Base-by-base conservation (phyloP, 2,113 vertebrate species). In the Bos javanicus region DNA sequence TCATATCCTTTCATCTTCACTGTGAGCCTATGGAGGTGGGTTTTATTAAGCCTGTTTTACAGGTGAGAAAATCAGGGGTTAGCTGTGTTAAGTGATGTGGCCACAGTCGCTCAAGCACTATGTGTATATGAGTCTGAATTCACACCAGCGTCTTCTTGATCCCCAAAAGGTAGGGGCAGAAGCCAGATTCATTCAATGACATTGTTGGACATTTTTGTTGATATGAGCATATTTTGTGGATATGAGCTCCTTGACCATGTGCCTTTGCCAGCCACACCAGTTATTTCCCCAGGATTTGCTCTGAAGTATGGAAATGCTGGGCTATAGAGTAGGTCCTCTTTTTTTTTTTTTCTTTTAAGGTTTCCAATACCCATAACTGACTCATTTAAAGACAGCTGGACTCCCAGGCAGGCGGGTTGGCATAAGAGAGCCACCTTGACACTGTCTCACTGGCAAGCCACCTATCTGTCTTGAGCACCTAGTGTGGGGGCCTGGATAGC, bases 261-360 rank as follows among this genome's bases (percentile, higher is more conserved):
- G 25, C 50, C 52, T 94, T 67, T 87, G 50, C 59, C 59, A 11
- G n/a, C 17, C 39, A 54, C 57, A 46, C 26, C 62, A 39, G 23
- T 80, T 59, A 54, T 94, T 84, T 94, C 50, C 52, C 67, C 78
- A 81, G 89, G n/a, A 91, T 89, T 93, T 97, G 12, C 57, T 95
- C 80, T n/a, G 56, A 60, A 85, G 21, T 56, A 14, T 96, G 36
- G 64, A 80, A 57, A 82, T 91, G 26, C 78, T 90, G 48, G 36
- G 43, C 87, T 64, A 7, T 64, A 94, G 83, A 78, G 43, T n/a
- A n/a, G 39, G n/a, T 9, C 46, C 25, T 87, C n/a, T 8, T 67
- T 36, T 67, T 67, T 7, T 60, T 62, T 46, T 50, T 71, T 89
- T 54, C n/a, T 50, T 78, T 93, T 11, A 86, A 92, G 78, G 48